Percentiles rank a stretch among this genome's conserved stretches.
These are phyloP conservation scores for Chalcosyrphus nemorum DNA, from an alignment of 2,888 invertebrate species.

Conservation along the genomic window DNA sequence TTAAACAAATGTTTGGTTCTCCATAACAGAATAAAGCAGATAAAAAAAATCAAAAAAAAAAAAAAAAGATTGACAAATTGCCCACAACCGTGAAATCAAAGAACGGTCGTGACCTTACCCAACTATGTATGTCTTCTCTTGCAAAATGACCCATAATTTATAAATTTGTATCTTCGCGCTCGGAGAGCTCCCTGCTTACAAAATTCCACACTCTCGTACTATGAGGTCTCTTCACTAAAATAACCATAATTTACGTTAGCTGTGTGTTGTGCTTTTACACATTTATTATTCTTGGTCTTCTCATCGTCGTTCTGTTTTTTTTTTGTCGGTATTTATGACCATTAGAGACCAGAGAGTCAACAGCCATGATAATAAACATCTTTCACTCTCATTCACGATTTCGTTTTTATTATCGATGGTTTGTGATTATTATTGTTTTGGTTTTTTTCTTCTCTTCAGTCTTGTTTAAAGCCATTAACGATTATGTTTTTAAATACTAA, in stretches of 20 bases:
- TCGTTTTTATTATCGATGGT: conserved; percentile 67
- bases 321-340: conserved; percentile 69
- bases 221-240: conserved; percentile 50
- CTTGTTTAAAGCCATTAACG: conserved; percentile 42
- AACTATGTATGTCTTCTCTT: conserved; percentile 43
- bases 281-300: conserved; percentile 61
- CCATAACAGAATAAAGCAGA: conserved; percentile 60
- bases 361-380: conserved; percentile 71
- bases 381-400: conserved; percentile 70
- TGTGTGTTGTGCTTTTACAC: conserved; percentile 54
- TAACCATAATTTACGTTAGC: conserved; percentile 68
- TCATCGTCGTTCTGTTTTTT: conserved; percentile 6
- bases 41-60: conserved; percentile 61
- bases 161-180: conserved; percentile 47
- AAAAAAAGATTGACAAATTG: conserved; percentile 64
- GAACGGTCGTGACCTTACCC: conserved; percentile 66
- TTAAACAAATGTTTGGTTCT: background rate
- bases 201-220: conserved; percentile 20
- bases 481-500: conserved; percentile 52
- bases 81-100: conserved; percentile 41
- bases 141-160: conserved; percentile 72
- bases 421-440: conserved; percentile 47
- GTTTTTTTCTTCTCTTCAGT: conserved; percentile 14
- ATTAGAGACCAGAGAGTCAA: conserved; percentile 70
- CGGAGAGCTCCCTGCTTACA: conserved; percentile 10